These are phyloP conservation scores for Platorchestia sp. DNA, from an alignment of 1,140 invertebrate genomes.

Conservation along the genomic window DNA sequence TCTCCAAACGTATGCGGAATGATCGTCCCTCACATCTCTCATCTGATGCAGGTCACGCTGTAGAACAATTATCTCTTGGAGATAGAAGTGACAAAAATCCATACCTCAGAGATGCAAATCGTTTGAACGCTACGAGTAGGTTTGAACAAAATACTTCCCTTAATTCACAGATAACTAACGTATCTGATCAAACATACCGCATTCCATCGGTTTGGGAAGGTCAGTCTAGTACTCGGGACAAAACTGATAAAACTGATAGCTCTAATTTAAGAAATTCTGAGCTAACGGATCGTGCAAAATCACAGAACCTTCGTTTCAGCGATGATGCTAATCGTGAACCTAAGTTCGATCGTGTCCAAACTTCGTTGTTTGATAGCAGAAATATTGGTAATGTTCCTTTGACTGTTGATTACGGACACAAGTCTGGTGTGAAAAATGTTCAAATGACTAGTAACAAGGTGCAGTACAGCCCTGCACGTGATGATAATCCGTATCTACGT, in stretches of 20 bases:
- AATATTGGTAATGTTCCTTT: background rate
- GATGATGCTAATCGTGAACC: background rate
- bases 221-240: background rate
- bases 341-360: background rate
- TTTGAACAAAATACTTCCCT: background rate
- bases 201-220: background rate
- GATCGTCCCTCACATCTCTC: background rate
- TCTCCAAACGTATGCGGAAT: background rate
- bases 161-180: background rate
- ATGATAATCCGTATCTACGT: constrained; percentile 21
- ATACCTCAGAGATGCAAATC: background rate
- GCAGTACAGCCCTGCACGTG: background rate
- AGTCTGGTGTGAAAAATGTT: background rate
- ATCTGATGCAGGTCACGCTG: background rate
- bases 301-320: background rate
- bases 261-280: background rate
- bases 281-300: background rate
- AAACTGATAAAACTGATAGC: background rate
- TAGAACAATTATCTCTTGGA: background rate
- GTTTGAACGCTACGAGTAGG: background rate
- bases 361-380: background rate
- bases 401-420: constrained; percentile 38
- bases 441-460: background rate
- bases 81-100: background rate
- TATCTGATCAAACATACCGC: background rate